Percentiles rank a stretch among this genome's conserved stretches.
Conservation (phyloP, 1,140 invertebrate species). For the Platyscapa corneri region DNA sequence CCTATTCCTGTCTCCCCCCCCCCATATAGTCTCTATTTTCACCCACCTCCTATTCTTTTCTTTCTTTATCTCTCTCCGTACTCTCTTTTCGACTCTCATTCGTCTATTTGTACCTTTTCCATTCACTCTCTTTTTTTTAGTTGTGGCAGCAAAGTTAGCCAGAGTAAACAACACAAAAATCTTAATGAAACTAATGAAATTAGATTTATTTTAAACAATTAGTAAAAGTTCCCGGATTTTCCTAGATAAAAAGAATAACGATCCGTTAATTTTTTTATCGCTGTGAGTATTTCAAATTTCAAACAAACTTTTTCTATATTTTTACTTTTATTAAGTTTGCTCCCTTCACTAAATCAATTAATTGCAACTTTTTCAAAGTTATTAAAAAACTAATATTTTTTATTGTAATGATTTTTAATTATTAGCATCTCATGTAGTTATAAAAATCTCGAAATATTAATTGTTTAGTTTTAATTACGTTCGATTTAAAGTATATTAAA, state of each 20-base stretch:
- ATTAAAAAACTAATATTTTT: background rate
- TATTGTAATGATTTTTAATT: background rate
- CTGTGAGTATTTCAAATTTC: too few relatives aligned
- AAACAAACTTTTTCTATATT: background rate
- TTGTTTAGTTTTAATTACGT: background rate
- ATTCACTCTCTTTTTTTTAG: slow-evolving; percentile 14
- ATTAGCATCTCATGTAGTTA: background rate
- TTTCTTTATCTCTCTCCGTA: background rate
- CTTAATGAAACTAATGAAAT: slow-evolving; percentile 30
- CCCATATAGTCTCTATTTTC: background rate
- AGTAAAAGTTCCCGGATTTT: background rate
- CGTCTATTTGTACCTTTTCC: background rate
- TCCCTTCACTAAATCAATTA: background rate
- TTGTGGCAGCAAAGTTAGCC: background rate
- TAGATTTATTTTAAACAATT: background rate
- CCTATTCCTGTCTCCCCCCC: background rate
- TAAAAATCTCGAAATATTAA: too few relatives aligned
- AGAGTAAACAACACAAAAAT: slow-evolving; percentile 3
- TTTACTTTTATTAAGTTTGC: background rate
- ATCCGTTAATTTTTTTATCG: slow-evolving; percentile 9
- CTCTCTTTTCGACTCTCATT: background rate
- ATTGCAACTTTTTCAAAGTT: background rate
- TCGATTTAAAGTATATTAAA: background rate
- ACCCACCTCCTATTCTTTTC: background rate
- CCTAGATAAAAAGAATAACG: background rate